These are phyloP conservation scores for Pollenia amentaria DNA, from an alignment of 2,888 invertebrate species.

Conservation along the genomic window DNA sequence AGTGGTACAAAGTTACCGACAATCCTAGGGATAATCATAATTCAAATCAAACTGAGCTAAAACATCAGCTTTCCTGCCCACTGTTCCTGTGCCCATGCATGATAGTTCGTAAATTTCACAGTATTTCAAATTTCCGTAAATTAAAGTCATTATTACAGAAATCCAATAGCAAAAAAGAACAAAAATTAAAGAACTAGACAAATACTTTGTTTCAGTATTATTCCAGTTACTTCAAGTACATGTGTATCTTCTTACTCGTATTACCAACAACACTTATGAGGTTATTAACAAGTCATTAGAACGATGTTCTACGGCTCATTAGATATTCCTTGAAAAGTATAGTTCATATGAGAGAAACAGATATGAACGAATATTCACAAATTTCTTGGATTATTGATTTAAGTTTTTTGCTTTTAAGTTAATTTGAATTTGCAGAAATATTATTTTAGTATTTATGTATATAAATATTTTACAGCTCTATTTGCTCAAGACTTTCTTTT, in stretches of 20 bases:
- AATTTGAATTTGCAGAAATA: no score
- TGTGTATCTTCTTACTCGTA: neutral
- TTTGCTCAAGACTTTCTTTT: no score
- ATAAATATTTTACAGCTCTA: no score
- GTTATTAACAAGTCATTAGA: constrained; percentile 28
- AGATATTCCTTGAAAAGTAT: constrained; percentile 2
- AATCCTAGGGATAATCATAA: no score
- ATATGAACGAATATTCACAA: no score
- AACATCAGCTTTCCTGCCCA: neutral
- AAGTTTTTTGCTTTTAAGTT: no score
- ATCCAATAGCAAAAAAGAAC: neutral
- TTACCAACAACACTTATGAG: constrained; percentile 8
- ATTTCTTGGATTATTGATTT: neutral
- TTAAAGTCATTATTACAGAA: constrained; percentile 45
- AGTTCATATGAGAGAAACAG: neutral
- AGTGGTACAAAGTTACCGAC: no score
- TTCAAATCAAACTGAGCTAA: neutral
- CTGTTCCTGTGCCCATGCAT: neutral
- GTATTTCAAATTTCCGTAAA: constrained; percentile 13
- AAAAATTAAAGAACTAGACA: neutral
- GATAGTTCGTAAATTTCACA: neutral
- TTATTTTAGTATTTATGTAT: no score
- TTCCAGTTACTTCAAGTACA: neutral
- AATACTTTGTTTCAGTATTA: neutral
- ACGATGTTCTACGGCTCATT: neutral